phyloP scores from a whole-genome alignment of 2,113 vertebrate genomes.

The Melanotaenia duboulayi region DNA sequence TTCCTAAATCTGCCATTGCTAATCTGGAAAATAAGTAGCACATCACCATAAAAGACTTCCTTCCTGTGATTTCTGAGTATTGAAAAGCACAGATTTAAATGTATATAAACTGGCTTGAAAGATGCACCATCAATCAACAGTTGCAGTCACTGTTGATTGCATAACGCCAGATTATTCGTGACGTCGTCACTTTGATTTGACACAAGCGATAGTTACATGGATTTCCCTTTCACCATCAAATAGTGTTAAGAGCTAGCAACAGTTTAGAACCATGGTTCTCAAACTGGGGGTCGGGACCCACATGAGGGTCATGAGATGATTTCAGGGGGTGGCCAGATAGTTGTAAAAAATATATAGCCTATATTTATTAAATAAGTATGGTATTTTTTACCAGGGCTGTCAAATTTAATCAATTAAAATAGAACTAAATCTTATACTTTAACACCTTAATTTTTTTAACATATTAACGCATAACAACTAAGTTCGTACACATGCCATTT shows the following conservation, averaged over 20 bases:
- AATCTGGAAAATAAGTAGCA: conserved; percentile 13
- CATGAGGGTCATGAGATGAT: too few species aligned
- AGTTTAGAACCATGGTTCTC: too few species aligned
- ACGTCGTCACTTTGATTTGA: conserved; percentile 56
- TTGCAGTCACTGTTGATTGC: conserved; percentile 30
- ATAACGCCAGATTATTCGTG: conserved; percentile 63
- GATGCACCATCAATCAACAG: conserved; percentile 28
- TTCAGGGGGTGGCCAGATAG: too few species aligned
- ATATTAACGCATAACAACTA: too few species aligned
- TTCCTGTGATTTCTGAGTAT: not conserved
- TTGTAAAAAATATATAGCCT: too few species aligned
- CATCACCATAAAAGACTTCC: not conserved
- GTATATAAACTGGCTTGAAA: conserved; percentile 15
- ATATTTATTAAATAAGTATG: too few species aligned
- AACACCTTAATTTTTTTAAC: too few species aligned
- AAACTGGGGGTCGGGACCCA: too few species aligned
- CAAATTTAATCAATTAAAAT: too few species aligned
- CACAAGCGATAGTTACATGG: conserved; percentile 13
- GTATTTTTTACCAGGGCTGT: too few species aligned
- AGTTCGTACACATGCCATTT: too few species aligned
- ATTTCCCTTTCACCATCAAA: conserved; percentile 11
- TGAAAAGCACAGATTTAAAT: not conserved
- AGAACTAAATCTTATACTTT: too few species aligned
- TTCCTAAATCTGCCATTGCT: conserved; percentile 37
- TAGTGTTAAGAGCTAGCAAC: not conserved